Conservation (phyloP, 1,140 invertebrate species). For the Drosophila willistoni region DNA sequence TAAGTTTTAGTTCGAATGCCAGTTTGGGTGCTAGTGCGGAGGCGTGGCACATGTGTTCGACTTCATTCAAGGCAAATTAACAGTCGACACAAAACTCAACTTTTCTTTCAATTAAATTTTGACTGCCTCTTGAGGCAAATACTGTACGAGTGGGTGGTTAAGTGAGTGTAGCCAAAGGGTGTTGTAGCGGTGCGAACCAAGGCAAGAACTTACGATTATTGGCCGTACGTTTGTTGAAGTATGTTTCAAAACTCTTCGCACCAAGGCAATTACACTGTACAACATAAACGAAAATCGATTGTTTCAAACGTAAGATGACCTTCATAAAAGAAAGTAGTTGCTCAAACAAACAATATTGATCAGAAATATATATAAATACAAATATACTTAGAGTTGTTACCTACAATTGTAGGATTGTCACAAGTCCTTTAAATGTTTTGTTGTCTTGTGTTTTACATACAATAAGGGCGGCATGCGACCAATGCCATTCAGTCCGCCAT, state of each 20-base stretch:
- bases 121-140: conserved; percentile 28
- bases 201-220: conserved; percentile 42
- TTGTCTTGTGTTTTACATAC: background rate
- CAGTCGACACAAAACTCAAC: conserved; percentile 64
- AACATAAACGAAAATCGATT: background rate
- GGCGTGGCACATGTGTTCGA: conserved; percentile 61
- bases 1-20: background rate
- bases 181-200: background rate
- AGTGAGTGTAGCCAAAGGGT: background rate
- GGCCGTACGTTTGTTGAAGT: conserved; percentile 16
- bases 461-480: conserved; percentile 5
- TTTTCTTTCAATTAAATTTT: conserved; percentile 79
- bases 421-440: background rate
- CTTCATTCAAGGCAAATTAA: conserved; percentile 81
- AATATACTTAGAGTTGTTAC: too few species aligned
- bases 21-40: conserved; percentile 15
- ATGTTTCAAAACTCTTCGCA: background rate
- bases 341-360: too few species aligned
- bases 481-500: conserved; percentile 27
- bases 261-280: conserved; percentile 26
- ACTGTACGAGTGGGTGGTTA: background rate
- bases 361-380: too few species aligned
- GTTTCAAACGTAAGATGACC: too few species aligned
- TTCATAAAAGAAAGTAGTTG: too few species aligned
- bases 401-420: too few species aligned